Conservation (phyloP, 2,113 vertebrate species). For the Sceloporus tristichus region DNA sequence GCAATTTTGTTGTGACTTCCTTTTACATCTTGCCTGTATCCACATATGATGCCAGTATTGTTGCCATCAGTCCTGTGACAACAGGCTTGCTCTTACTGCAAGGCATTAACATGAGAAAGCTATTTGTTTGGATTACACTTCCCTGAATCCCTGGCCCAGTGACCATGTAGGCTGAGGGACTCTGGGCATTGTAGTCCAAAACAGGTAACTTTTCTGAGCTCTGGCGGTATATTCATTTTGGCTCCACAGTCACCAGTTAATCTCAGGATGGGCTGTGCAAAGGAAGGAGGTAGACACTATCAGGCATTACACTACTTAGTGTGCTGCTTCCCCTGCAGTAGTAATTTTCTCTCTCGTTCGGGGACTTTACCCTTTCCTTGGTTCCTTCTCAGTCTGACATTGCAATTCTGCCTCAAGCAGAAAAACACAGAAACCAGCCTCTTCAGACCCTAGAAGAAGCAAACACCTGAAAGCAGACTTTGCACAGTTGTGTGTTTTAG, state of each 20-base stretch:
- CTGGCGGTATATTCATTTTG: neutral
- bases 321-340: neutral
- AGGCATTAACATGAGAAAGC: neutral
- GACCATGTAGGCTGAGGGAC: no score
- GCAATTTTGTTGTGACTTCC: neutral
- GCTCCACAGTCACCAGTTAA: neutral
- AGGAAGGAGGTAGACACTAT: neutral
- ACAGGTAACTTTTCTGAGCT: neutral
- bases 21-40: neutral
- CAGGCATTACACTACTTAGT: no score
- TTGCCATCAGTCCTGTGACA: neutral
- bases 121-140: no score
- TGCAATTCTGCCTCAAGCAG: neutral
- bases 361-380: neutral
- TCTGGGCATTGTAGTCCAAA: no score
- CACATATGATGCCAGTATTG: neutral
- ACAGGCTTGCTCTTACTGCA: neutral
- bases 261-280: no score
- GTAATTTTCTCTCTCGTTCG: neutral
- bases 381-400: neutral
- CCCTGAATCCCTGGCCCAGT: no score
- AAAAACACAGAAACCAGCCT: neutral
- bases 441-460: neutral
- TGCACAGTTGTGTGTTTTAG: no score
- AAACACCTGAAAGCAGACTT: neutral